Base-by-base conservation (phyloP, 2,797 vertebrate genomes). In the Protosalanx chinensis region DNA sequence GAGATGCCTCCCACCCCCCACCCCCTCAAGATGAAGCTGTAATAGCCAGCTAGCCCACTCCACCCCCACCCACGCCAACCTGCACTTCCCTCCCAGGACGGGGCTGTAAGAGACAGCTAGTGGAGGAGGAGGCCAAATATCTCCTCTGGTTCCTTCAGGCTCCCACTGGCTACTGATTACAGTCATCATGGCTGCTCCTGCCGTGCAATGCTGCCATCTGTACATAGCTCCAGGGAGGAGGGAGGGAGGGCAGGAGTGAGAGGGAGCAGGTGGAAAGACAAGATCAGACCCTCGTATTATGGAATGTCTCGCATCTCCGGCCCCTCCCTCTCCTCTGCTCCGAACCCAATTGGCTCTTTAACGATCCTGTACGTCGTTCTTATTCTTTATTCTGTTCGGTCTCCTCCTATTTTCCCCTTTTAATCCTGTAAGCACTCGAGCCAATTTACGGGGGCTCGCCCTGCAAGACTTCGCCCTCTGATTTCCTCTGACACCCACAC, bases 151-250 rank as follows among this genome's bases (percentile, higher is more conserved):
- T 57, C 70, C 79, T 74, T 74, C 33, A 65, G 72, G 76, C 23
- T 23, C 63, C 32, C 75, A 75, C 79, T 84, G 85, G 81, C 81
- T 81, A 75, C 76, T 88, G 88, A 90, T 89, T 81, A 46, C 41
- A 77, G 85, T 87, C 82, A 89, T 88, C 79, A 86, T 76, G 83
- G 75, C 74, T 81, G 80, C 76, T 75, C 78, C 74, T 82, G 80
- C 79, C 71, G 58, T 78, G 37, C 37, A 12, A 41, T 12, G 7
- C 37, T 41, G 37, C 37, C 37, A 41, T 41, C 37, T 41, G 37
- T 41, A 41, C 37, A 41, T 10, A 67, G n/a, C n/a, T n/a, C n/a
- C n/a, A n/a, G n/a, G n/a, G n/a, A n/a, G n/a, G n/a, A 76, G 67
- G 75, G 71, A 51, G 16, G 70, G 61, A 72, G 67, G 81, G 37